Evolutionary conservation across 2,888 invertebrate species (phyloP).

Genomic region (Acrocyrtus sp.): DNA sequence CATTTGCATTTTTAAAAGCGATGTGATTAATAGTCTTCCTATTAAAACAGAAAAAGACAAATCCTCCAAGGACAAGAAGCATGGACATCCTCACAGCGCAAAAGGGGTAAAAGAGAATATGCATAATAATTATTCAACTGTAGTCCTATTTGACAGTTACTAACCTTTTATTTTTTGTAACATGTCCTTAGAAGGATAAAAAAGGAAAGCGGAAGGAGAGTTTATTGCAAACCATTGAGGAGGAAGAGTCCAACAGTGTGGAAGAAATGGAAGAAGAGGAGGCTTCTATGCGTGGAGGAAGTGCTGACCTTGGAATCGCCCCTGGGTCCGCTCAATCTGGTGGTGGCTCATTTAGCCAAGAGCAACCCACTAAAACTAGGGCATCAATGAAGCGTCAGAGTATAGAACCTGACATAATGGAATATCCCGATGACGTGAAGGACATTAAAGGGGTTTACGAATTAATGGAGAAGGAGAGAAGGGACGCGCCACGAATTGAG

Average conservation of each 20-base stretch:
- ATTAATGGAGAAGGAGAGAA: constrained; percentile 8
- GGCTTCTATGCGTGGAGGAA: not conserved
- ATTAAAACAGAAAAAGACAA: constrained; percentile 6
- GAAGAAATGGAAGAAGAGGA: constrained; percentile 6
- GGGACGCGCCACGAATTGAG: constrained; percentile 2
- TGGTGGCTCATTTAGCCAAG: too few species aligned
- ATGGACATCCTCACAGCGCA: not conserved
- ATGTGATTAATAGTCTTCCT: not conserved
- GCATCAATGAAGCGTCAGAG: constrained; percentile 3
- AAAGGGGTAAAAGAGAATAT: too few species aligned
- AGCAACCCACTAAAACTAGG: too few species aligned
- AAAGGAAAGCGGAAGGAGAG: constrained; percentile 13
- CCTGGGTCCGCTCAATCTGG: too few species aligned
- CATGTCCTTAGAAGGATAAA: constrained; percentile 24
- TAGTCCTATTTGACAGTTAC: too few species aligned
- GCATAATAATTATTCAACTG: too few species aligned
- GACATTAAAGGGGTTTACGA: constrained; percentile 54
- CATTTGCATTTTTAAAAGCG: too few species aligned
- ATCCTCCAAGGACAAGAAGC: constrained; percentile 8
- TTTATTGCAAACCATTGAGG: not conserved
- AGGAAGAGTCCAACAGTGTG: not conserved
- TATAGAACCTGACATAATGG: constrained; percentile 28
- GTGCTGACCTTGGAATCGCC: not conserved
- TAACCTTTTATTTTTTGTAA: too few species aligned
- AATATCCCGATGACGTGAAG: constrained; percentile 46